These are phyloP conservation scores for Cylindroiulus punctatus DNA, from an alignment of 2,888 invertebrate species.

Conservation along the genomic window DNA sequence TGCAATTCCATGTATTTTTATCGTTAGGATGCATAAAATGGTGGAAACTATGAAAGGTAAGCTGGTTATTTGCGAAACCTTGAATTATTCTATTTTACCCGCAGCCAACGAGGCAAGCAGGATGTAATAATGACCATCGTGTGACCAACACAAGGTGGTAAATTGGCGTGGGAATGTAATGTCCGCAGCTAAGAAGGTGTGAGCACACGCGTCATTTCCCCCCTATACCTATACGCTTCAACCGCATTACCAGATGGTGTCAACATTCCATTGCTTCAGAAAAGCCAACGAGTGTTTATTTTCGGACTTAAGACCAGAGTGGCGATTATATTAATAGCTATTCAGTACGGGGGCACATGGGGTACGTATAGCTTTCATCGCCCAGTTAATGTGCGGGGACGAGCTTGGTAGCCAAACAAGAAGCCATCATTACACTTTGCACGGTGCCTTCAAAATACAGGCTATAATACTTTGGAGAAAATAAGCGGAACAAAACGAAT, in stretches of 20 bases:
- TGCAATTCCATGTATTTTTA: too few relatives aligned
- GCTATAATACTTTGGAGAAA: neutral
- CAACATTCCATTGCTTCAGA: conserved; percentile 46
- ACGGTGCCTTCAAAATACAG: neutral
- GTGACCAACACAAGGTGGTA: conserved; percentile 24
- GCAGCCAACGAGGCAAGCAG: conserved; percentile 1
- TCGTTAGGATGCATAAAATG: neutral
- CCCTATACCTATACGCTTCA: conserved; percentile 23
- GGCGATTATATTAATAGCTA: conserved; percentile 43
- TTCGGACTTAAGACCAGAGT: conserved; percentile 33
- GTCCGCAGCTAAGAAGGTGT: conserved; percentile 30
- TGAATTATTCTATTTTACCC: neutral
- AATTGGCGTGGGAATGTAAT: conserved; percentile 45
- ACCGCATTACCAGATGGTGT: conserved; percentile 51
- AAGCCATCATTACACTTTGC: neutral
- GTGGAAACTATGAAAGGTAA: neutral
- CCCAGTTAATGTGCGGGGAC: neutral
- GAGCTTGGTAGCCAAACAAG: neutral
- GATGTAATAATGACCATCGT: conserved; percentile 45
- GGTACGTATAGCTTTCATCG: neutral
- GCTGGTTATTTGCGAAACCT: conserved; percentile 1
- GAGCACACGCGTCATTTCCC: conserved; percentile 35
- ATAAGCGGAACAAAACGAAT: conserved; percentile 20
- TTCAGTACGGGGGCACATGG: neutral
- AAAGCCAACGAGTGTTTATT: conserved; percentile 42